Evolutionary conservation across 2,113 vertebrate genomes (phyloP), one percentile per base, ranked within the genome.

Genomic region (Lepisosteus oculatus): DNA sequence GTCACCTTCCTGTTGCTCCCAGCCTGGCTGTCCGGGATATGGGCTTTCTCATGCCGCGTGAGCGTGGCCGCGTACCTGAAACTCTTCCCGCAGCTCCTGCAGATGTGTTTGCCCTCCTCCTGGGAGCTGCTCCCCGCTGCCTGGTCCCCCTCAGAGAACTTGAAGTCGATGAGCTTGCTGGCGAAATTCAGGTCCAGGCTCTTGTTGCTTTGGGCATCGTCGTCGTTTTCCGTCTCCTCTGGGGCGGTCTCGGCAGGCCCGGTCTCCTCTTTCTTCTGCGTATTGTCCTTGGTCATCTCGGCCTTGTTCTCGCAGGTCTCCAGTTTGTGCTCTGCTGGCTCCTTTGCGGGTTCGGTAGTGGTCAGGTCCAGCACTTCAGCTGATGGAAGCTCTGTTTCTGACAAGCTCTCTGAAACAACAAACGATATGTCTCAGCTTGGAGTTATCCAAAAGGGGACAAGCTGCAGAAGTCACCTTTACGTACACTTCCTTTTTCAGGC

Each of bases 131-230:
- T 74, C 66, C 69, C 68, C 9, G 54, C 77, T 3, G 5, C 78
- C 55, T 80, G 79, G 59, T 83, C 84, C 17, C 79, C 88, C 74
- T 88, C 85, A 0, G 89, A 90, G 79, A 98, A 93, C 82, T 95
- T 98, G 79, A 99, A 97, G 89, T 96, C 97, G 76, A 98, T 97
- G 65, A 97, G 91, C 85, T 95, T 97, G 81, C 91, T 94, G 81
- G 95, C 95, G 3, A 99, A 94, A 90, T 98, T 94, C 69, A 99
- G 91, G 87, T 99, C 96, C 83, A 97, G 88, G 85, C 95, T 98
- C 81, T 94, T 95, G 89, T 97, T 97, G 93, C 97, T 99, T 80
- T 93, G 89, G 3, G 90, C 88, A 81, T 98, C 95, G 51, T 97
- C 95, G 51, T 78, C 82, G 6, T 64, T 69, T 55, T 65, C 68